Conservation (phyloP, 53 echinoderm and acorn worm species). For the Astropecten irregularis region DNA sequence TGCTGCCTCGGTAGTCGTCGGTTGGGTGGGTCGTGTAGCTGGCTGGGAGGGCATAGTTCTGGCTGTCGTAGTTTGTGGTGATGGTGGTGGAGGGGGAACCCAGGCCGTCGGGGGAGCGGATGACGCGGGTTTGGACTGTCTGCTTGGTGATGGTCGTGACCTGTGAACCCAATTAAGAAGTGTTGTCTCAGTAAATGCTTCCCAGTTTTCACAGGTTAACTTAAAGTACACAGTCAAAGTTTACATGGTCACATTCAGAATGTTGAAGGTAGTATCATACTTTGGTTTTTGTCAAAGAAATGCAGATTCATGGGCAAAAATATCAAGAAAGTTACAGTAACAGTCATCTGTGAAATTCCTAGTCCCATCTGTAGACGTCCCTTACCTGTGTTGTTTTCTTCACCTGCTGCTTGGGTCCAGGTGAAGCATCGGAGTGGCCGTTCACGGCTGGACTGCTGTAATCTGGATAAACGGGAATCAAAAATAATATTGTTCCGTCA, state of each 20-base stretch:
- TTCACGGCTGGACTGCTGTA: constrained; percentile 46
- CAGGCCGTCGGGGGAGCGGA: constrained; percentile 16
- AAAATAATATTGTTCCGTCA: neutral
- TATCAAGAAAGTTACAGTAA: too few relatives aligned
- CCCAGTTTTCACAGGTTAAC: too few relatives aligned
- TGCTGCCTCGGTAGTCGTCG: neutral
- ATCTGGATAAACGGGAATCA: neutral
- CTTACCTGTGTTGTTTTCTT: constrained; percentile 51
- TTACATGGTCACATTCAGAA: too few relatives aligned
- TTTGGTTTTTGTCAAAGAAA: too few relatives aligned
- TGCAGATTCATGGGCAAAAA: too few relatives aligned
- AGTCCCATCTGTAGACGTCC: too few relatives aligned
- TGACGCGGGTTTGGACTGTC: constrained; percentile 49
- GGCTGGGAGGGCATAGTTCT: neutral
- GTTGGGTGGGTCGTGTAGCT: constrained; percentile 10
- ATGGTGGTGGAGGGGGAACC: constrained; percentile 30
- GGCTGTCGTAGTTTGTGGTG: constrained; percentile 2
- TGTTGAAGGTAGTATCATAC: too few relatives aligned
- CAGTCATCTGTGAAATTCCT: too few relatives aligned
- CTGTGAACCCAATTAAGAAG: neutral
- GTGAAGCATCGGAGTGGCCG: constrained; percentile 26
- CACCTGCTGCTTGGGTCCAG: constrained; percentile 46
- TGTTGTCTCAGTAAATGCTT: too few relatives aligned
- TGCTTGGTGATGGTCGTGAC: constrained; percentile 46
- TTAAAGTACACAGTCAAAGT: too few relatives aligned